Conservation (phyloP, 2,797 vertebrate genomes). For the Muscicapa striata region DNA sequence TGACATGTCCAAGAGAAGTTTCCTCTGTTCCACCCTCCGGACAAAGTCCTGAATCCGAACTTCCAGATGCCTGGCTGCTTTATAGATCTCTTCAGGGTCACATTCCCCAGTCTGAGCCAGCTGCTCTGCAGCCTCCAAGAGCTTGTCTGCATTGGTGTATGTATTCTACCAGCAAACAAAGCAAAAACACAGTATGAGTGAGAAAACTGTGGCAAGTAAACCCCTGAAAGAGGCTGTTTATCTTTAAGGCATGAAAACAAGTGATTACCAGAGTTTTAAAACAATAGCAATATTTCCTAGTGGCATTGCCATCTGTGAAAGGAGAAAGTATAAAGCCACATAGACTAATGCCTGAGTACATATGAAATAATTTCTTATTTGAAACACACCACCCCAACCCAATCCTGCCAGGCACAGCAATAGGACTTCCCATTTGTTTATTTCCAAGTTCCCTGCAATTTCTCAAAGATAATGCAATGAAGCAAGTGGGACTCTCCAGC, state of each 20-base stretch:
- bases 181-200: constrained; percentile 31
- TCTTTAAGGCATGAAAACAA: constrained; percentile 23
- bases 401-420: constrained; percentile 20
- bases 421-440: neutral
- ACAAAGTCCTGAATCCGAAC: constrained; percentile 98
- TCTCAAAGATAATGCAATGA: constrained; percentile 57
- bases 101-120: constrained; percentile 97
- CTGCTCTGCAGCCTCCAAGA: constrained; percentile 96
- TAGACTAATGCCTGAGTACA: neutral
- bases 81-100: constrained; percentile 98
- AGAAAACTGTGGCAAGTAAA: constrained; percentile 2
- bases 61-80: constrained; percentile 95
- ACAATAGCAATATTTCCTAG: constrained; percentile 2
- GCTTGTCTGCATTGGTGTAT: constrained; percentile 98
- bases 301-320: constrained; percentile 5
- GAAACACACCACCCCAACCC: neutral
- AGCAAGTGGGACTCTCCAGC: constrained; percentile 18
- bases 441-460: constrained; percentile 52
- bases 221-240: neutral
- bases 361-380: constrained; percentile 24
- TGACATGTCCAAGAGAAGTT: constrained; percentile 97
- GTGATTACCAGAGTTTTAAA: constrained; percentile 28
- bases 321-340: neutral
- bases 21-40: constrained; percentile 94
- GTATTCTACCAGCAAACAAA: constrained; percentile 87